Evolutionary conservation across 2,113 vertebrate species (phyloP), one percentile per base, ranked within the genome.

Genomic region (Girardinichthys multiradiatus): DNA sequence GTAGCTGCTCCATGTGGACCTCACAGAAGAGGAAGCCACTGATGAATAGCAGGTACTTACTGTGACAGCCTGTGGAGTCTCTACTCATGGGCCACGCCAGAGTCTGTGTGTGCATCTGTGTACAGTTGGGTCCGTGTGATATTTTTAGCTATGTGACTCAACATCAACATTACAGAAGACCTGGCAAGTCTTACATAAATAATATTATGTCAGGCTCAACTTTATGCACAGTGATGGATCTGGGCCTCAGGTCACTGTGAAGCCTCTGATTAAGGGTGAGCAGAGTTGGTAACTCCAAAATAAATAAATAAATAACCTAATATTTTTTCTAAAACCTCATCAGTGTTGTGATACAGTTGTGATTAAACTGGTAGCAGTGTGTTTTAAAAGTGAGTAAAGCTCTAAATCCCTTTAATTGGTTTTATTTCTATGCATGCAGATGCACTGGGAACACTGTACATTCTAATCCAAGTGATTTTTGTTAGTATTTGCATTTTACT

Each of bases 81-180:
- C 42, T 35, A 79, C 76, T 78, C 68, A 37, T 37, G 67, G 80
- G 45, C 63, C 33, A 19, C 65, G 76, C 82, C 84, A 75, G 70
- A 57, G 66, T 82, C 64, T 82, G 54, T 30, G 64, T 64, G 61
- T 14, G 70, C 76, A 81, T 86, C 64, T 70, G 74, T 81, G 73
- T 71, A 60, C 57, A 67, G 61, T 68, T 24, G 45, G 73, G 61
- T 70, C 57, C 57, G 81, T 75, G 76, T 68, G 83, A 75, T 84
- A 88, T 88, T 77, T 88, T 72, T 76, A 70, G 81, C 59, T 76
- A 65, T 28, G 81, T 90, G 85, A 90, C 75, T 89, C 83, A 88
- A 62, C 72, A 51, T 74, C 37, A 62, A 54, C 35, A 26, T 66
- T 58, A 37, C 70, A 82, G 64, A 76, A 80, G 48, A 73, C 68